Base-by-base conservation (phyloP, 92 coral and sea anemone species). In the Bergia sp. region DNA sequence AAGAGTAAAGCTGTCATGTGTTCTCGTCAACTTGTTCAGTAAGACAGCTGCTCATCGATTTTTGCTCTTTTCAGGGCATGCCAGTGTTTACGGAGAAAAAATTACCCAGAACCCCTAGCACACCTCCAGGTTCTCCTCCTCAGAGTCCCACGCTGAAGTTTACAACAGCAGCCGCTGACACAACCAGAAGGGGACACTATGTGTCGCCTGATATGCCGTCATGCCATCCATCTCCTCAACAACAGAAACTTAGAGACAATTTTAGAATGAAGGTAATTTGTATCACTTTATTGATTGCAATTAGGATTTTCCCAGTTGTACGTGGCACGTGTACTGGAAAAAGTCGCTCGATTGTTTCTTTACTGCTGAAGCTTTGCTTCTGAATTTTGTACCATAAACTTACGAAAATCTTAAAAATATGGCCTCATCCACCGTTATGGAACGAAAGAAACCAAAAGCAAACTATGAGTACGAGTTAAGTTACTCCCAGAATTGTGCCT, bases 61-160 rank as follows among this genome's bases (percentile, higher is more conserved):
- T 41, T 16, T 64, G 20, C 37, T 65, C 38, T 71, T 9, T 69
- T 16, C 87, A 84, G 87, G 61, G 87, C 11, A 44, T 50, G 79
- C 82, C 92, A 1, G 88, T 85, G 65, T 64, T 88, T 2, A 90
- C 91, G 47, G 86, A 86, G 73, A 93, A 90, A 89, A 97, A 97
- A 86, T 85, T 90, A 72, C 94, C 94, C 49, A 92, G 93, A 86
- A 93, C 97, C 77, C 99, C 99, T 2, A 80, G 91, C 84, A 97
- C 99, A 2, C 99, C 99, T 47, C 99, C 99, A 55, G 99, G 98
- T 72, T 93, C 99, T 21, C 99, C 99, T 49, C 99, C 99, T 81
- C 92, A 92, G 57, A 97, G 99, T 76, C 99, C 99, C 3, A 93
- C 96, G 8, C 84, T 87, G 55, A 93, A 95, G 41, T 96, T 92